Conservation (phyloP, 2,888 invertebrate species). For the Disparrhopalites patrizii region DNA sequence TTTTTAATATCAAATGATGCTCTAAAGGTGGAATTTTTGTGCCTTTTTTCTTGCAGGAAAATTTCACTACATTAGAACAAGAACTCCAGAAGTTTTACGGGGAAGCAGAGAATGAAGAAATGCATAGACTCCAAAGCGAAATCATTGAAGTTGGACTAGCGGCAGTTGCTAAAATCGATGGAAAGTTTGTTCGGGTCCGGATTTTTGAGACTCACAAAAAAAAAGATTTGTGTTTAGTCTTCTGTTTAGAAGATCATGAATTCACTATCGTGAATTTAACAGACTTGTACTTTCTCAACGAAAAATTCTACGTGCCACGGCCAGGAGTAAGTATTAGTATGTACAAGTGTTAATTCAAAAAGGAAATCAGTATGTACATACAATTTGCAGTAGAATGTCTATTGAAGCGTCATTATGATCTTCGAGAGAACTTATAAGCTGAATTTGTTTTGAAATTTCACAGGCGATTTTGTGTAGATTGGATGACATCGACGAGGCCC, state of each 20-base stretch:
- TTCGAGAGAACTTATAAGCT: too few relatives aligned
- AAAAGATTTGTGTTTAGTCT: background rate
- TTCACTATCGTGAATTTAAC: background rate
- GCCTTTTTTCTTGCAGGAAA: conserved; percentile 10
- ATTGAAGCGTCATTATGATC: too few relatives aligned
- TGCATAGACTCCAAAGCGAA: background rate
- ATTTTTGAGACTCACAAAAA: conserved; percentile 8
- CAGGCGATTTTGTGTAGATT: conserved; percentile 11
- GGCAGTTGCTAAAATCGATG: background rate
- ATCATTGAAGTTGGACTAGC: background rate
- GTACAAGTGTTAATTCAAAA: too few relatives aligned
- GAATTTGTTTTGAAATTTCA: too few relatives aligned
- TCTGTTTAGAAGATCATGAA: conserved; percentile 14
- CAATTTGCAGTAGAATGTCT: too few relatives aligned
- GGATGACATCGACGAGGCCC: background rate
- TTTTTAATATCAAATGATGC: too few relatives aligned
- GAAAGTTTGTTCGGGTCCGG: background rate
- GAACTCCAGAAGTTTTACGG: conserved; percentile 3
- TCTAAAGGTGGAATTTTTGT: too few relatives aligned
- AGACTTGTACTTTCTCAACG: background rate
- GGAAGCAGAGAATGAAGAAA: too few relatives aligned
- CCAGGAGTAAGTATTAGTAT: conserved; percentile 14
- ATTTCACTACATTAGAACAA: background rate
- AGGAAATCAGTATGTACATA: too few relatives aligned
- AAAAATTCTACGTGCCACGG: background rate